Evolutionary conservation across 1,140 invertebrate species (phyloP), one percentile per base, ranked within the genome.

Genomic region (Drosophila pandora): DNA sequence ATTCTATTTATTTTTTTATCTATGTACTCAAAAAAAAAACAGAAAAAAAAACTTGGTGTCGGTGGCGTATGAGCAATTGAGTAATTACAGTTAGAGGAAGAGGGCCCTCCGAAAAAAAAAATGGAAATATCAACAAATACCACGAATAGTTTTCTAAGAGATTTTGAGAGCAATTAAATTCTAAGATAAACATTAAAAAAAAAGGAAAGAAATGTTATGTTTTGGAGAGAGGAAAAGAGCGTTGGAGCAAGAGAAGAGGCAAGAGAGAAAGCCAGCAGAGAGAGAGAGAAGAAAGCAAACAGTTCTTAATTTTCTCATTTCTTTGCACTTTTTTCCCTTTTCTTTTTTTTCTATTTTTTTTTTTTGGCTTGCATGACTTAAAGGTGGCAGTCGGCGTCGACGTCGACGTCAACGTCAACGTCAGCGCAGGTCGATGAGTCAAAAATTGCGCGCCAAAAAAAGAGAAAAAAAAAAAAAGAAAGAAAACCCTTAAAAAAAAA

Each of bases 31-130:
- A 78, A 69, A 67, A 64, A 69, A 69, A 69, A 47, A 9, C 23
- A 2, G 0, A 45, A 61, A 56, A 17, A 17, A 17, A 17, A 17
- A 17, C 17, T 17, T 17, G 21, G 32, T 41, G n/a, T 50, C 54
- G 62, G 62, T 85, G 82, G 82, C 82, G 75, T 82, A 88, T 87
- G 82, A 87, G 82, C 82, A 85, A 85, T 87, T 87, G 83, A 88
- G 82, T 85, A 85, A 85, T 85, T 85, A 87, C 60, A 70, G 82
- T 22, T 52, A 53, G 56, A 56, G 47, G 47, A 34, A 25, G 45
- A 4, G 7, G 25, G 25, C 25, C 47, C 53, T 30, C 50, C 59
- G 10, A 37, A 5, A 45, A 39, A 37, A 61, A 25, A 45, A 28
- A 55, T 60, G 41, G 47, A 74, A 67, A 60, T 50, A 77, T 52